Evolutionary conservation across 2,797 vertebrate species (phyloP), one percentile per base, ranked within the genome.

Genomic region (Anas acuta): DNA sequence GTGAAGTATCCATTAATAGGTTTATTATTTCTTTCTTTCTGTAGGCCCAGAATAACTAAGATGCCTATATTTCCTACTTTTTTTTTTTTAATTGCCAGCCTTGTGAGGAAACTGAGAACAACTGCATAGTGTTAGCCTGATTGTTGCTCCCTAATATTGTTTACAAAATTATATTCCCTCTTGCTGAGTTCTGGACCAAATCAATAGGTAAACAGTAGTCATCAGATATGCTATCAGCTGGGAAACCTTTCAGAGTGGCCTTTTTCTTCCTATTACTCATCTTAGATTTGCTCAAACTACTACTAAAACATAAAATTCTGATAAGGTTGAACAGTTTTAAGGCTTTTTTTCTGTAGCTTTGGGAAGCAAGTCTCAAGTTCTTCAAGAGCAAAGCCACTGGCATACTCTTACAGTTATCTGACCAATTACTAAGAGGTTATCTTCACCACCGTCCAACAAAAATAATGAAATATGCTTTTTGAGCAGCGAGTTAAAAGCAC

Each of bases 1-100:
- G 19, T 13, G 7, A 93, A 84, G 32, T 61, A 71, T 18, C 32
- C 19, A 49, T 73, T 62, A 76, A 53, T 13, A 75, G 25, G 67
- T 89, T 77, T 87, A 58, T 83, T 94, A 87, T 75, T 90, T 73
- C 87, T 73, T 71, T 6, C 3, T 79, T 87, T 67, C 16, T 26
- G 64, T 71, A 19, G 70, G 64, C 16, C 82, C 51, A 45, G 21
- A 87, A 53, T 33, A 86, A 75, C 13, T 21, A 14, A 75, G 17
- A 71, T 43, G 71, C 2, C 14, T 64, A 41, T 12, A 49, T 32
- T 72, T 35, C 18, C 12, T 45, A 19, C 4, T 45, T 45, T 43
- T 43, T 45, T 19, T 51, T 51, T 51, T 51, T 51, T 26, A 51
- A 51, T 26, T 51, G 51, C 26, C 51, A 53, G 51, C 26, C 8